A percentile compares a stretch with the other conserved stretches of the same genome.
Conservation (phyloP, 1,140 invertebrate species). For the Lysiphlebus fabarum region DNA sequence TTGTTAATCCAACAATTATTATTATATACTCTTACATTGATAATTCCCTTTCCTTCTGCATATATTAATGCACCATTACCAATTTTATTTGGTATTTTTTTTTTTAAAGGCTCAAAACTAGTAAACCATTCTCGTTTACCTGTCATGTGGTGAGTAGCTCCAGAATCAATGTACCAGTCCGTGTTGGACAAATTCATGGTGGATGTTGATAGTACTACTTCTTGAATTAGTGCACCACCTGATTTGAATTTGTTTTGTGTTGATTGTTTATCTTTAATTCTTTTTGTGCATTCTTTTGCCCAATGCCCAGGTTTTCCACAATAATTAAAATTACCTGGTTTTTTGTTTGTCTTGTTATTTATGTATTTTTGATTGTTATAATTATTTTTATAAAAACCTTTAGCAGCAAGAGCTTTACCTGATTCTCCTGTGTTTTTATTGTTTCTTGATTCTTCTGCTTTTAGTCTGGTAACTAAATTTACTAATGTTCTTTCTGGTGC, state of each 20-base stretch:
- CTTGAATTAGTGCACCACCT: slow-evolving; percentile 3
- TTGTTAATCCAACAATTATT: slow-evolving; percentile 20
- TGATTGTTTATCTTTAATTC: slow-evolving; percentile 3
- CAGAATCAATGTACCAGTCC: slow-evolving; percentile 28
- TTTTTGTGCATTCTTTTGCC: neutral
- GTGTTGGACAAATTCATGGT: neutral
- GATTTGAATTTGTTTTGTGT: neutral
- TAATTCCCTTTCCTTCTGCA: slow-evolving; percentile 20
- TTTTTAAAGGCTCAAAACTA: slow-evolving; percentile 5
- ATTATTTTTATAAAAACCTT: neutral
- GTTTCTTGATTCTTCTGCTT: slow-evolving; percentile 23
- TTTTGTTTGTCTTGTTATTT: neutral
- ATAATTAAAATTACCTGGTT: slow-evolving; percentile 15
- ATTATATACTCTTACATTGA: slow-evolving; percentile 10
- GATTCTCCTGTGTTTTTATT: neutral
- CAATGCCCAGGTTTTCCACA: slow-evolving; percentile 25
- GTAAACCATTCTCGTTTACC: slow-evolving; percentile 17
- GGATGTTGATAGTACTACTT: slow-evolving; percentile 4
- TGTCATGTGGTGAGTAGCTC: slow-evolving; percentile 31
- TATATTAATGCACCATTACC: slow-evolving; percentile 23
- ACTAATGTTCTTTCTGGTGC: slow-evolving; percentile 18
- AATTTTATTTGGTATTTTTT: slow-evolving; percentile 11
- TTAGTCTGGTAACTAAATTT: slow-evolving; percentile 24
- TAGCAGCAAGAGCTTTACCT: neutral
- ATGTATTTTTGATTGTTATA: neutral